These are phyloP conservation scores for Ganaspis sp. DNA, from an alignment of 1,140 invertebrate genomes.

Conservation along the genomic window DNA sequence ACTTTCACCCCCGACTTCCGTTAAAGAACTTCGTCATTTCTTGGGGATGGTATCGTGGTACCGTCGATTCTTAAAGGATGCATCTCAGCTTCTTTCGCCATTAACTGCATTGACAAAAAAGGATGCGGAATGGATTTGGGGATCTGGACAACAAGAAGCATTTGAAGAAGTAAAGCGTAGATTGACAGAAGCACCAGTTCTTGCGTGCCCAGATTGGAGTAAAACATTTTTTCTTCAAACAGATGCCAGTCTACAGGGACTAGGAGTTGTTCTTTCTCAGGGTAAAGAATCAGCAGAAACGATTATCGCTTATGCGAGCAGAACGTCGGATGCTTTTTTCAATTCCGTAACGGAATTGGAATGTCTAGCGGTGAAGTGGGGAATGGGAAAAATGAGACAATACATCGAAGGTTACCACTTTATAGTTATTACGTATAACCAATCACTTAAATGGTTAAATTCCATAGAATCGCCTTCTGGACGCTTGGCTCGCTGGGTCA, in stretches of 20 bases:
- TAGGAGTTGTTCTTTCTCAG: too few relatives aligned
- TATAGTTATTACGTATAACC: background rate
- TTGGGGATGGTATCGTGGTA: too few relatives aligned
- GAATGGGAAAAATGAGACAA: constrained; percentile 51
- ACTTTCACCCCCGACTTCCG: too few relatives aligned
- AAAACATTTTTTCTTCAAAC: too few relatives aligned
- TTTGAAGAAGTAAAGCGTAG: background rate
- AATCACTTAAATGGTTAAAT: background rate
- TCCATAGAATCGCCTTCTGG: background rate
- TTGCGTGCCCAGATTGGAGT: too few relatives aligned
- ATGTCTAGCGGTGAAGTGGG: constrained; percentile 69
- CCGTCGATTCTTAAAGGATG: background rate
- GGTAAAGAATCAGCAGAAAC: background rate
- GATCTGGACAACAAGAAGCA: background rate
- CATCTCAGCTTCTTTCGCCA: background rate
- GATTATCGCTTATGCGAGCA: background rate
- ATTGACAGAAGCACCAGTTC: too few relatives aligned
- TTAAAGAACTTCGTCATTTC: too few relatives aligned
- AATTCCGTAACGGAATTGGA: constrained; percentile 72
- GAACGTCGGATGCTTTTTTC: too few relatives aligned
- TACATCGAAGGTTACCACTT: background rate
- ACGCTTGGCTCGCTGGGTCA: background rate
- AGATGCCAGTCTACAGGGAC: too few relatives aligned
- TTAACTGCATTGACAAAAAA: background rate
- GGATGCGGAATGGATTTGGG: too few relatives aligned